Evolutionary conservation across 2,113 vertebrate genomes (phyloP).

Genomic region (Phainopepla nitens): DNA sequence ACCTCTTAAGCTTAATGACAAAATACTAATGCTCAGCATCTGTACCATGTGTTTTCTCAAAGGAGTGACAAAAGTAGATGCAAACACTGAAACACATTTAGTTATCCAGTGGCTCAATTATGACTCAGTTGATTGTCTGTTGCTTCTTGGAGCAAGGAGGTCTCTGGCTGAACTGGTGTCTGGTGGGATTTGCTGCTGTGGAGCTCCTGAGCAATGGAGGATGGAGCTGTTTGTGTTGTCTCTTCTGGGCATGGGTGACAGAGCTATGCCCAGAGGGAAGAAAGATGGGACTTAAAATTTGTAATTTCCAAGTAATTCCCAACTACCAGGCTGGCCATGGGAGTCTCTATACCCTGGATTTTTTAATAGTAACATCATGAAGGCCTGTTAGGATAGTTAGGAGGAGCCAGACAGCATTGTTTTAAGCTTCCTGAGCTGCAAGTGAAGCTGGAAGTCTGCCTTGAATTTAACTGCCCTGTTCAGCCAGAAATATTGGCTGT

Average conservation of each 20-base stretch:
- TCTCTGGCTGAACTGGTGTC: background rate
- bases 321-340: background rate
- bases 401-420: background rate
- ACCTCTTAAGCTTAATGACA: background rate
- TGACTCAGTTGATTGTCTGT: background rate
- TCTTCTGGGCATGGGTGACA: rapidly evolving
- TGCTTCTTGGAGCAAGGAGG: background rate
- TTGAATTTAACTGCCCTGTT: background rate
- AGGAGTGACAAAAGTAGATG: background rate
- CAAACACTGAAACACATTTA: background rate
- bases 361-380: background rate
- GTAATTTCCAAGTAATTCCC: background rate
- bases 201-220: background rate
- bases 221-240: background rate
- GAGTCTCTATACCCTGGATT: background rate
- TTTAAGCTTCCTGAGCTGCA: background rate
- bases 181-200: background rate
- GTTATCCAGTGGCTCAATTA: background rate
- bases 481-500: background rate
- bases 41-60: background rate
- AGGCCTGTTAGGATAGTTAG: background rate
- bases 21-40: background rate
- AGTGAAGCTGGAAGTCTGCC: background rate
- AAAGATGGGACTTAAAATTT: background rate
- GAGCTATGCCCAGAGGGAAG: background rate